These are phyloP conservation scores for Leptopilina syphax DNA, from an alignment of 2,888 invertebrate genomes.

Conservation along the genomic window DNA sequence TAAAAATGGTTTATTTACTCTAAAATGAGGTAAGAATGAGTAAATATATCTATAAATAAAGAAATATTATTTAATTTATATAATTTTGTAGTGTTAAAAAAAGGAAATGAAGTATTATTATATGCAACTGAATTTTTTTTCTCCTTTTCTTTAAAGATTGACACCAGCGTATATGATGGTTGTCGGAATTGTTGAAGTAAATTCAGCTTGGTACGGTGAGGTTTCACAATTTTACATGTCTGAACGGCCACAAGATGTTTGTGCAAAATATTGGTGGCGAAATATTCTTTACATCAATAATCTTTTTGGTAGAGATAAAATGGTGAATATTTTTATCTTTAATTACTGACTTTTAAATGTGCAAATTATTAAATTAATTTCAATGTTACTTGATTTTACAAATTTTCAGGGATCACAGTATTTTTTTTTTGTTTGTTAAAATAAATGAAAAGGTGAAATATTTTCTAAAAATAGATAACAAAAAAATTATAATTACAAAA, in stretches of 20 bases:
- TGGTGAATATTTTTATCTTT: constrained; percentile 64
- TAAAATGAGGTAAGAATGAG: background rate
- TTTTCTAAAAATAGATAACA: too few relatives aligned
- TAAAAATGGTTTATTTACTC: background rate
- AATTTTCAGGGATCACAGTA: too few relatives aligned
- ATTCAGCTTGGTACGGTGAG: constrained; percentile 73
- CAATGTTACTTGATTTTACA: too few relatives aligned
- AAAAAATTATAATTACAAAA: too few relatives aligned
- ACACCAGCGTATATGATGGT: constrained; percentile 77
- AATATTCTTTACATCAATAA: constrained; percentile 79
- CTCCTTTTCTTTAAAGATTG: constrained; percentile 67
- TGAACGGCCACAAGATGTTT: constrained; percentile 75
- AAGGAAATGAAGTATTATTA: background rate
- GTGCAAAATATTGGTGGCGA: constrained; percentile 79
- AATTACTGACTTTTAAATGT: too few relatives aligned
- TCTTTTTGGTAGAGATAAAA: constrained; percentile 74
- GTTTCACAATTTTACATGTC: constrained; percentile 72
- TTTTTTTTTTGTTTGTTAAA: too few relatives aligned
- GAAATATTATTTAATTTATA: background rate
- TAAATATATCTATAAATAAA: too few relatives aligned
- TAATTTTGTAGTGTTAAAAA: background rate
- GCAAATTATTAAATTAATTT: too few relatives aligned
- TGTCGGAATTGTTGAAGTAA: constrained; percentile 74
- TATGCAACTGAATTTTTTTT: background rate
- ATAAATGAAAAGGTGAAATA: too few relatives aligned